Base-by-base conservation (phyloP, 2,113 vertebrate species). In the Trichechus manatus region DNA sequence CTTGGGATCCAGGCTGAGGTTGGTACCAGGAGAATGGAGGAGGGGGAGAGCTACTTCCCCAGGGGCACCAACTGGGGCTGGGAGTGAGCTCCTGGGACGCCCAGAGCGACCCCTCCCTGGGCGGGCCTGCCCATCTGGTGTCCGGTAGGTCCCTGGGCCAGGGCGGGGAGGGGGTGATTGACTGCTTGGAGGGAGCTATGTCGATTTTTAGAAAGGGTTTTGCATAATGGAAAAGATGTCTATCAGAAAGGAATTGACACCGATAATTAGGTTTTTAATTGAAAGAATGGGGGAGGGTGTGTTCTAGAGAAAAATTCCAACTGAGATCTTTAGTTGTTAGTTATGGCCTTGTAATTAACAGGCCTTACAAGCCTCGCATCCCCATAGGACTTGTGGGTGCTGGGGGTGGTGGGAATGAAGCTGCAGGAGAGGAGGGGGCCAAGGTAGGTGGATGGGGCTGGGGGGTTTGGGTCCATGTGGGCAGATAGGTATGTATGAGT, bases 221-320 rank as follows among this genome's bases (percentile, higher is more conserved):
- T 98, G 98, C 98, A 99, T 99, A 98, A 99, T 97, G 98, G 98
- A 98, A 98, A 98, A 98, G 98, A 98, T 98, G 98, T 99, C 98
- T 98, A 98, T 99, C 99, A 98, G 98, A 97, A 98, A 98, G 98
- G 99, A 99, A 99, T 98, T 99, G 99, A 99, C 99, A 98, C 95
- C 98, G 98, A 98, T 99, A 99, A 99, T 99, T 98, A 98, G 98
- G 98, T 99, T 99, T 98, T 98, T 99, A 99, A 99, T 99, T 99
- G 98, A 98, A 99, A 98, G 98, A 90, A 94, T 88, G 88, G 92
- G 96, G 96, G 93, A 98, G 98, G 98, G 98, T 98, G 81, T 93
- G 80, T 96, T 96, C 95, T 89, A 78, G 78, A 89, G 96, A 93
- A 85, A 91, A 93, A 97, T 68, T 75, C 87, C 95, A 95, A 70